Conservation (phyloP, 1,140 invertebrate genomes). For the Meloidogyne chitwoodi region DNA sequence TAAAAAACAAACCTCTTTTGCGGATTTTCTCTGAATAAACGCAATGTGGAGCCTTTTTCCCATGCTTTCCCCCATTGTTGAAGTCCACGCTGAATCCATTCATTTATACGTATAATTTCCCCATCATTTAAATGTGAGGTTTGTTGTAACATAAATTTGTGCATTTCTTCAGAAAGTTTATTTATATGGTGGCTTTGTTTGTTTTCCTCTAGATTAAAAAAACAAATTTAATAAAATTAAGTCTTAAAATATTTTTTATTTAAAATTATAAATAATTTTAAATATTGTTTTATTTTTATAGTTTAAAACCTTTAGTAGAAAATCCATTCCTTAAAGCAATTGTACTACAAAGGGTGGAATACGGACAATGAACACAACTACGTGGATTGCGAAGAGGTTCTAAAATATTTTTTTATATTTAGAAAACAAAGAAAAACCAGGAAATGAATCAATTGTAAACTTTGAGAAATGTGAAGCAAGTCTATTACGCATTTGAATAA, state of each 20-base stretch:
- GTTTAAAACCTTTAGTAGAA: background rate
- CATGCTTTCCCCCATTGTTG: conserved; percentile 15
- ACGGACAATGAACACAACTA: conserved; percentile 8
- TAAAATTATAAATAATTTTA: too few relatives aligned
- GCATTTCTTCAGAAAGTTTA: conserved; percentile 23
- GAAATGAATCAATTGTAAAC: conserved; percentile 21
- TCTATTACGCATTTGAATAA: conserved; percentile 30
- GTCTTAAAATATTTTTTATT: too few relatives aligned
- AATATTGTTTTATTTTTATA: too few relatives aligned
- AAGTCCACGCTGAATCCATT: conserved; percentile 12
- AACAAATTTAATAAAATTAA: too few relatives aligned
- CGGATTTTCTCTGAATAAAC: conserved; percentile 13
- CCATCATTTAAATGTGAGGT: conserved; percentile 15
- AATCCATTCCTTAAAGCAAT: background rate
- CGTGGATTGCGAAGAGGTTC: conserved; percentile 9
- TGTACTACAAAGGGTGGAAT: conserved; percentile 6
- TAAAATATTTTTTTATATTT: conserved; percentile 9
- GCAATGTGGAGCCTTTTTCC: background rate
- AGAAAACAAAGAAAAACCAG: conserved; percentile 16
- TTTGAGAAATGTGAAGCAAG: conserved; percentile 19
- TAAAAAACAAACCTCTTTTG: conserved; percentile 6
- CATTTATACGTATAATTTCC: conserved; percentile 5
- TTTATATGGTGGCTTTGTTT: background rate
- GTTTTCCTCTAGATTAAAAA: background rate
- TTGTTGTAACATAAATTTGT: conserved; percentile 6